Conservation (phyloP, 2,113 vertebrate species). For the Peromyscus leucopus region DNA sequence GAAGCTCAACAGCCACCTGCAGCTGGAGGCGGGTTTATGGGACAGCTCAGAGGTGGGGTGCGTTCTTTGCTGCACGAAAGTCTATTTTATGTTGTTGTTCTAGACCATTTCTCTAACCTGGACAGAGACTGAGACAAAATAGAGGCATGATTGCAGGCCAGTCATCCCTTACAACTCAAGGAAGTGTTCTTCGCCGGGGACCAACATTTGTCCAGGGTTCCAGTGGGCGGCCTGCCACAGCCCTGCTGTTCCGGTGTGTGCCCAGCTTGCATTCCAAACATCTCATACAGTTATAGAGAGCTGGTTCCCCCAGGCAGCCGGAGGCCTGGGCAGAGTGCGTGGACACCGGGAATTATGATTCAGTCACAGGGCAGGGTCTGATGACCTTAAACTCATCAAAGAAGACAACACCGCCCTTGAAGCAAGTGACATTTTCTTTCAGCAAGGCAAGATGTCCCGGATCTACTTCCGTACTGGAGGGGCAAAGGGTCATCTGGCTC, state of each 20-base stretch:
- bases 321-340: neutral
- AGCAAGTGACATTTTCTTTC: neutral
- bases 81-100: neutral
- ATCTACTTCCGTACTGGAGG: neutral
- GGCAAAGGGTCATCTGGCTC: neutral
- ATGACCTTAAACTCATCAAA: neutral
- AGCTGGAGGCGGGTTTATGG: rapidly evolving
- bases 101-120: neutral
- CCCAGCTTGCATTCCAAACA: neutral
- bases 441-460: neutral
- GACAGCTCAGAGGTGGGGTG: rapidly evolving
- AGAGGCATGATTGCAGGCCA: neutral
- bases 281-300: neutral
- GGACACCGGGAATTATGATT: neutral
- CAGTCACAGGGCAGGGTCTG: too few relatives aligned
- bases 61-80: neutral
- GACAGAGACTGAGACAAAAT: neutral
- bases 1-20: neutral
- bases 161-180: neutral
- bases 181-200: neutral
- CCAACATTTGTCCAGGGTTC: neutral
- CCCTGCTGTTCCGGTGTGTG: neutral
- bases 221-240: rapidly evolving
- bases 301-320: neutral
- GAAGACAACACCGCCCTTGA: neutral